Conservation (phyloP, 2,888 invertebrate species). For the Phaonia tiefii region DNA sequence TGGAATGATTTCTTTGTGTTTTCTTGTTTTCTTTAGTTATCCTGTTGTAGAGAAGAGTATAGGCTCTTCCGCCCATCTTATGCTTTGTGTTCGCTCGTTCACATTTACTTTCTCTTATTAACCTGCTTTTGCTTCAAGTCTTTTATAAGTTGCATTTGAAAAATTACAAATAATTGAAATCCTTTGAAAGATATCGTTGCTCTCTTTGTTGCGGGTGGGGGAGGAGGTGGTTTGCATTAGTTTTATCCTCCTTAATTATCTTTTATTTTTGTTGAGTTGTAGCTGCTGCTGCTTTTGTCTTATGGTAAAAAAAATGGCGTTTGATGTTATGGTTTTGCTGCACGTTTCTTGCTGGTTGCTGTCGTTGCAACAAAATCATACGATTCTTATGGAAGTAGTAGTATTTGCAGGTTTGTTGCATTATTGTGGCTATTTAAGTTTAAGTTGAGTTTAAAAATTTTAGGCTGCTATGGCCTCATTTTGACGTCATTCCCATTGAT, state of each 20-base stretch:
- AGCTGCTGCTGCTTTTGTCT: slow-evolving; percentile 9
- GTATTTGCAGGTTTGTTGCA: slow-evolving; percentile 37
- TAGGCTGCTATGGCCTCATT: slow-evolving; percentile 81
- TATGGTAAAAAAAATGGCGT: slow-evolving; percentile 24
- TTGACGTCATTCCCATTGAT: slow-evolving; percentile 96
- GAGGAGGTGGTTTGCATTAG: background rate
- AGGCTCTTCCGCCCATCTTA: background rate
- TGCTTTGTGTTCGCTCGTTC: background rate
- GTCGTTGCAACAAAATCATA: slow-evolving; percentile 23
- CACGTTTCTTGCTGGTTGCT: slow-evolving; percentile 27
- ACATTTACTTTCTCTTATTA: slow-evolving; percentile 13
- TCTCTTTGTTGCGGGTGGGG: slow-evolving; percentile 28
- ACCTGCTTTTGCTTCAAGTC: slow-evolving; percentile 20
- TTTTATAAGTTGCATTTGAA: background rate
- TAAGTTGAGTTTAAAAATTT: slow-evolving; percentile 71
- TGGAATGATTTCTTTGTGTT: slow-evolving; percentile 70
- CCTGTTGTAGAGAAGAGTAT: background rate
- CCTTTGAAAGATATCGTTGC: slow-evolving; percentile 63
- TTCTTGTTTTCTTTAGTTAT: background rate
- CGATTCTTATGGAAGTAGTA: slow-evolving; percentile 34
- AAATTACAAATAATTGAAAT: slow-evolving; percentile 26
- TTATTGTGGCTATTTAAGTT: slow-evolving; percentile 58
- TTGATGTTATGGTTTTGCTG: slow-evolving; percentile 35
- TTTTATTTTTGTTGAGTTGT: too few species aligned
- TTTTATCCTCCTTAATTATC: too few species aligned